Evolutionary conservation across 2,888 invertebrate species (phyloP).

Genomic region (Cataglyphis livida): DNA sequence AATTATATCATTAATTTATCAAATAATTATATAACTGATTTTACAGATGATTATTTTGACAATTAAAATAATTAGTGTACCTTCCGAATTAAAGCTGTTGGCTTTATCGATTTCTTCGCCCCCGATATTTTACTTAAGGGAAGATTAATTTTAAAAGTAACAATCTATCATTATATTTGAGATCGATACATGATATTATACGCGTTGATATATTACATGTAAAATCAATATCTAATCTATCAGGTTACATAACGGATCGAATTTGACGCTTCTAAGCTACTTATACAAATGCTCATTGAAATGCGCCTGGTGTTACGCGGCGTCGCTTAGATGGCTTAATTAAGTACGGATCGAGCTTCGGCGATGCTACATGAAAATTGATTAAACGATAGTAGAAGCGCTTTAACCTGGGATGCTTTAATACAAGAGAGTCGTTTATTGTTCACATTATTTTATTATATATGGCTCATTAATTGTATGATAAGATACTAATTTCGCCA

Average conservation of each 20-base stretch:
- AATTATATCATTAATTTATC: background rate
- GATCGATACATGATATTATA: background rate
- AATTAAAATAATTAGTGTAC: background rate
- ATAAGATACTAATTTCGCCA: slow-evolving; percentile 6
- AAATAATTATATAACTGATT: too few relatives aligned
- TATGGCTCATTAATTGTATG: background rate
- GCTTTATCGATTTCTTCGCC: background rate
- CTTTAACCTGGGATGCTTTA: background rate
- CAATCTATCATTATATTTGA: background rate
- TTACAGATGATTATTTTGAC: background rate
- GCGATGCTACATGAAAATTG: slow-evolving; percentile 27
- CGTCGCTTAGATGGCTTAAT: slow-evolving; percentile 60
- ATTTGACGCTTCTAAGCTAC: background rate
- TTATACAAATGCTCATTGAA: slow-evolving; percentile 34
- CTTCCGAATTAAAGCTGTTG: background rate
- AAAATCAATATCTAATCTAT: background rate
- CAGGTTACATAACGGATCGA: background rate
- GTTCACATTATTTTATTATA: background rate
- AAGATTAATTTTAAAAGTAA: background rate
- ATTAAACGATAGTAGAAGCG: slow-evolving; percentile 40
- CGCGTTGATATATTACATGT: background rate
- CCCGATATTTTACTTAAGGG: background rate
- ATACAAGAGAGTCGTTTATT: slow-evolving; percentile 33
- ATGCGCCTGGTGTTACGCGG: slow-evolving; percentile 45
- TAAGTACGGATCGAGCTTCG: slow-evolving; percentile 32